phyloP scores from a whole-genome alignment of 1,140 invertebrate species.

The Aphis gossypii region DNA sequence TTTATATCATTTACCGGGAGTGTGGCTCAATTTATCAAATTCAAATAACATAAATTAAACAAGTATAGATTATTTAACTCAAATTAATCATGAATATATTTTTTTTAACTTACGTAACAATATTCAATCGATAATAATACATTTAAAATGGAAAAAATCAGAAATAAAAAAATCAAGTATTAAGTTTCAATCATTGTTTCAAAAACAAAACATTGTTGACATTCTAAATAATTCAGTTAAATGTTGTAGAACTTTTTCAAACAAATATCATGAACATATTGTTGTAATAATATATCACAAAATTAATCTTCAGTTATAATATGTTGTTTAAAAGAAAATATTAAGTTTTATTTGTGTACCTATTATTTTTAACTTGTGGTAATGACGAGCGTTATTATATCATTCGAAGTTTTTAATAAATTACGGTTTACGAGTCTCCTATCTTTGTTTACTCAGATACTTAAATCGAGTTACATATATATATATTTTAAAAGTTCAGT shows the following conservation, averaged over 20 bases:
- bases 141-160: background rate
- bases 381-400: background rate
- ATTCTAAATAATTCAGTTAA: background rate
- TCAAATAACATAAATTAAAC: background rate
- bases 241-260: background rate
- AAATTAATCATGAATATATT: background rate
- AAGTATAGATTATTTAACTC: background rate
- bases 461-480: constrained; percentile 9
- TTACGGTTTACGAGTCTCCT: background rate
- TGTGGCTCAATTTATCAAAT: background rate
- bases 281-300: background rate
- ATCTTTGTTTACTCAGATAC: background rate
- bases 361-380: background rate
- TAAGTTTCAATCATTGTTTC: background rate
- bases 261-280: background rate
- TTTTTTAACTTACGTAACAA: background rate
- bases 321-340: background rate
- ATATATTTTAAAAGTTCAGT: background rate
- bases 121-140: background rate
- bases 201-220: background rate
- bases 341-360: background rate
- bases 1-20: background rate
- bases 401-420: background rate
- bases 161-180: background rate
- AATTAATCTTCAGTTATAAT: background rate